Evolutionary conservation across 2,113 vertebrate species (phyloP).

Genomic region (Takifugu bimaculatus): DNA sequence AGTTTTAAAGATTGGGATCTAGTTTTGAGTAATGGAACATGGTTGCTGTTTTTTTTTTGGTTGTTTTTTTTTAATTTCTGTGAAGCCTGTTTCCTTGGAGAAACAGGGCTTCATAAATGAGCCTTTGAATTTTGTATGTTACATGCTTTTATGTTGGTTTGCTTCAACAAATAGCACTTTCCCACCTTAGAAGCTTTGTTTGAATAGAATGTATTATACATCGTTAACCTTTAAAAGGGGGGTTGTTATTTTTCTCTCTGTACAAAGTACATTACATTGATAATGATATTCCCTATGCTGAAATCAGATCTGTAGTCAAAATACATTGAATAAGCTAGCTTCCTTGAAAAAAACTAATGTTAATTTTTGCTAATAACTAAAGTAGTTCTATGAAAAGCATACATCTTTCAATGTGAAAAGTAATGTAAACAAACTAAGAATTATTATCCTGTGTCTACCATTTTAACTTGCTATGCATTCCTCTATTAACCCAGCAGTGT

Average conservation of each 20-base stretch:
- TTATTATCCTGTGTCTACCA: conserved; percentile 23
- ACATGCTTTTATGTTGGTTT: conserved; percentile 50
- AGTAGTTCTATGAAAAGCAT: conserved; percentile 3
- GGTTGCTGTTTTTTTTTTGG: not conserved
- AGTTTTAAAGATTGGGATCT: too few species aligned
- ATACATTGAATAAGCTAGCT: conserved; percentile 23
- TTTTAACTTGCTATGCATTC: conserved; percentile 24
- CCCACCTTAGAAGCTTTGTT: conserved; percentile 18
- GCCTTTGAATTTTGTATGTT: conserved; percentile 54
- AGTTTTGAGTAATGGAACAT: too few species aligned
- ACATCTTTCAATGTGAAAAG: not conserved
- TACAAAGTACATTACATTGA: too few species aligned
- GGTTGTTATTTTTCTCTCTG: conserved; percentile 3
- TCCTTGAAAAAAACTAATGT: conserved; percentile 17
- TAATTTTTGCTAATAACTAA: conserved; percentile 5
- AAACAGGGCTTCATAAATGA: conserved; percentile 35
- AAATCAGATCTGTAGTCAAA: not conserved
- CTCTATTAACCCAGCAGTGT: conserved; percentile 18
- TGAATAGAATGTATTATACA: conserved; percentile 36
- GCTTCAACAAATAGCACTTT: conserved; percentile 40
- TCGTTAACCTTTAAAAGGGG: conserved; percentile 12
- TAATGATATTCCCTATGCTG: conserved; percentile 3
- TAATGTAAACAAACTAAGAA: conserved; percentile 1
- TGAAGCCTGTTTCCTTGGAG: conserved; percentile 25
- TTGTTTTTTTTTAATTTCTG: conserved; percentile 11